Percentiles rank a stretch among this genome's conserved stretches.
These are phyloP conservation scores for Troides helena DNA, from an alignment of 2,888 invertebrate species.

Conservation along the genomic window DNA sequence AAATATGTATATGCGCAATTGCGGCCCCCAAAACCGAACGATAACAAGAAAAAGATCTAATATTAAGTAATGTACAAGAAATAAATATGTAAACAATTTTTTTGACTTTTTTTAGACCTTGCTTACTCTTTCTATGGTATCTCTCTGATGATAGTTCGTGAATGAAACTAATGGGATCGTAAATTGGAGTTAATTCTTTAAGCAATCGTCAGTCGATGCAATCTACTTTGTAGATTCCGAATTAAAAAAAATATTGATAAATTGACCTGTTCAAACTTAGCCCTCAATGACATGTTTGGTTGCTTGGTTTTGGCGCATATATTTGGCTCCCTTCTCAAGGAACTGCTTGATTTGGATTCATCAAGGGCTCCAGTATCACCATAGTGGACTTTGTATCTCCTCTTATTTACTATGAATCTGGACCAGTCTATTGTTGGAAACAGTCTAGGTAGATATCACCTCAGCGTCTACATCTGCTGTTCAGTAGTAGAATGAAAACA, in stretches of 20 bases:
- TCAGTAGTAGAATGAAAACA: too few species aligned
- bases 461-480: too few species aligned
- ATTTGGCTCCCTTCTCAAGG: neutral
- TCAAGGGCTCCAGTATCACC: neutral
- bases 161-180: neutral
- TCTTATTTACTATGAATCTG: too few species aligned
- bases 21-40: conserved; percentile 55
- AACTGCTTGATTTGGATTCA: neutral
- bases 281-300: neutral
- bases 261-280: neutral
- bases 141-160: neutral
- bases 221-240: too few species aligned
- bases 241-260: neutral
- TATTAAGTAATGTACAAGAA: conserved; percentile 31
- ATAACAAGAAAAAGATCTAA: conserved; percentile 50
- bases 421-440: too few species aligned
- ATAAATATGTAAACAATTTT: conserved; percentile 38
- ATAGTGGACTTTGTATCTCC: too few species aligned
- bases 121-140: neutral
- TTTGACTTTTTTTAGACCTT: conserved; percentile 35
- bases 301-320: neutral
- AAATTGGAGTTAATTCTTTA: neutral
- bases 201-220: neutral
- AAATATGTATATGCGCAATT: conserved; percentile 75
- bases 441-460: too few species aligned